Evolutionary conservation across 2,797 vertebrate genomes (phyloP).

Genomic region (Urophycis tenuis): DNA sequence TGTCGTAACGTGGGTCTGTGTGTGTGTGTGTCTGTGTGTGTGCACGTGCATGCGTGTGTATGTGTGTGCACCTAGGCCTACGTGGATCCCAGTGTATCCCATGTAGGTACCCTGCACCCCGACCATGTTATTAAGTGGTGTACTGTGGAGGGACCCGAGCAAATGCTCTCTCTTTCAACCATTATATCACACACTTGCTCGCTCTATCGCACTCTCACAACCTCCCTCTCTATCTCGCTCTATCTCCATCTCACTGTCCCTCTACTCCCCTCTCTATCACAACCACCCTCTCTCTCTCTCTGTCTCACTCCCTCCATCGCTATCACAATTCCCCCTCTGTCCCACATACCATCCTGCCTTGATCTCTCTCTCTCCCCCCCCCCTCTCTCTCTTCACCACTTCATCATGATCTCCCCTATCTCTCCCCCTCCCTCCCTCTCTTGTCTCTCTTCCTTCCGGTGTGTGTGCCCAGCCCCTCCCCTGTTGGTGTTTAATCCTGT

Average conservation of each 20-base stretch:
- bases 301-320: not conserved
- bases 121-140: not conserved
- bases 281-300: not conserved
- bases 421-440: conserved; percentile 24
- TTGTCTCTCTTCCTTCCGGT: conserved; percentile 3
- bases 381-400: fast-evolving
- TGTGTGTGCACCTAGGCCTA: not conserved
- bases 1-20: not conserved
- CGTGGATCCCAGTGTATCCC: not conserved
- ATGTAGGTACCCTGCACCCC: not conserved
- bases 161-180: not conserved
- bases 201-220: not conserved
- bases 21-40: too few relatives aligned
- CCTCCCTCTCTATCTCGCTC: not conserved
- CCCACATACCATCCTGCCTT: not conserved
- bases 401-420: not conserved
- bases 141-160: not conserved
- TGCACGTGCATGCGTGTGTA: too few relatives aligned
- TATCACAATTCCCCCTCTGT: not conserved
- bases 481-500: not conserved
- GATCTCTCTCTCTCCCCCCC: not conserved
- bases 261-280: not conserved
- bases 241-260: not conserved
- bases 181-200: not conserved
- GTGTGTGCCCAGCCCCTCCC: not conserved